A percentile compares a stretch with the other conserved stretches of the same genome.
Conservation (phyloP, 2,113 vertebrate species). For the Sporophila hypoxantha region DNA sequence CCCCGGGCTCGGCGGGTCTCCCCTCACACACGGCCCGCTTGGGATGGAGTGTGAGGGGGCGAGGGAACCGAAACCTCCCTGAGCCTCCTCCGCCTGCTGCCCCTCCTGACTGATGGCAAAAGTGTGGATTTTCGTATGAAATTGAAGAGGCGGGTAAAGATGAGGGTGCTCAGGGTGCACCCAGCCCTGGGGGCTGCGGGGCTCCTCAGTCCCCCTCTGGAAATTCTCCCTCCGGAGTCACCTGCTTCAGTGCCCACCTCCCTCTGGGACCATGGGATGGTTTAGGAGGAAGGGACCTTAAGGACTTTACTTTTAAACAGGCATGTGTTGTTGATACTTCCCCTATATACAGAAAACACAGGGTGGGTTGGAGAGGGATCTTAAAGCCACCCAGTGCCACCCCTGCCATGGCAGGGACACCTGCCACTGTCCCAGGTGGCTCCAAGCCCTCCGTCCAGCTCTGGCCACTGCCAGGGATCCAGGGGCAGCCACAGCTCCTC, state of each 20-base stretch:
- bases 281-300: not conserved
- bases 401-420: not conserved
- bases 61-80: not conserved
- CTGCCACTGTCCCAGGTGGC: rapidly evolving
- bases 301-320: not conserved
- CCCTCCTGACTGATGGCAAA: not conserved
- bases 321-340: not conserved
- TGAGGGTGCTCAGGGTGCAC: not conserved
- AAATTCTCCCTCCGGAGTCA: not conserved
- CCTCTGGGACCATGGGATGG: rapidly evolving
- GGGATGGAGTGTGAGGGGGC: not conserved
- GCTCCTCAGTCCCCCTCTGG: not conserved
- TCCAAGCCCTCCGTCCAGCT: not conserved
- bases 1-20: not conserved
- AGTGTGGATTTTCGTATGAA: not conserved
- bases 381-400: not conserved
- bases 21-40: not conserved
- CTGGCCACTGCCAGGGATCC: not conserved
- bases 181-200: not conserved
- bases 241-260: not conserved
- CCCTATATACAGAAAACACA: not conserved
- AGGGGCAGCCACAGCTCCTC: not conserved
- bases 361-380: not conserved
- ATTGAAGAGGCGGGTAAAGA: not conserved
- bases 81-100: not conserved